Evolutionary conservation across 2,797 vertebrate genomes (phyloP).

Genomic region (Pangasius djambal): DNA sequence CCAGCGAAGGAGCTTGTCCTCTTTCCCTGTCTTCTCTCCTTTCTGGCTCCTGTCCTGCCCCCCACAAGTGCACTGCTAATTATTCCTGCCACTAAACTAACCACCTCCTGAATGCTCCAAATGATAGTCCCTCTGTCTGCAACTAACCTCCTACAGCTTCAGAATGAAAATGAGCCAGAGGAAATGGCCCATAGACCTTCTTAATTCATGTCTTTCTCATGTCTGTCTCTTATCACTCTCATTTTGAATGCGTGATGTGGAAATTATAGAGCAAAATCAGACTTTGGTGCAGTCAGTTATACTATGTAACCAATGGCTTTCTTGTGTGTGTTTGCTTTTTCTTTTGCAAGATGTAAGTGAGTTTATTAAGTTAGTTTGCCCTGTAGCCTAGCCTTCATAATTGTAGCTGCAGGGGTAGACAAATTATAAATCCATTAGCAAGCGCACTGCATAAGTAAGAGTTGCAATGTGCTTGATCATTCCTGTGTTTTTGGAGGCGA

Average conservation of each 20-base stretch:
- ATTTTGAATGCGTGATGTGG: not conserved
- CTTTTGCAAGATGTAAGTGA: not conserved
- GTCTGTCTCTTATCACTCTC: not conserved
- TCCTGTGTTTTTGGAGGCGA: not conserved
- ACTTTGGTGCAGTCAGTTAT: not conserved
- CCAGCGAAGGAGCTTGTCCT: conserved; percentile 58
- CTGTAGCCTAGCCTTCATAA: not conserved
- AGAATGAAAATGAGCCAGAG: conserved; percentile 76
- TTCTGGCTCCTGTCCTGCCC: conserved; percentile 55
- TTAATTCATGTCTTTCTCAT: conserved; percentile 43
- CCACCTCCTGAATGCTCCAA: conserved; percentile 67
- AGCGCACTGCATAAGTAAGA: not conserved
- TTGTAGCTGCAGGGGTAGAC: conserved; percentile 10
- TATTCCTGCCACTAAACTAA: conserved; percentile 72
- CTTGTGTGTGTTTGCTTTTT: conserved; percentile 3
- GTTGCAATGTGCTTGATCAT: conserved; percentile 5
- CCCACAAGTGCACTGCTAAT: conserved; percentile 66
- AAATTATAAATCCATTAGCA: conserved; percentile 9
- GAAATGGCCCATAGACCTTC: conserved; percentile 41
- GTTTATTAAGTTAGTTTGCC: not conserved
- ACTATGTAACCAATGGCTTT: not conserved
- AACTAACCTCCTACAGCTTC: conserved; percentile 71
- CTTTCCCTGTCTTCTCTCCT: conserved; percentile 25
- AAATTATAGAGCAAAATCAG: conserved; percentile 5
- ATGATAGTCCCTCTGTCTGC: conserved; percentile 62